Conservation (phyloP, 2,797 vertebrate species). For the Phrynocephalus guinanensis region DNA sequence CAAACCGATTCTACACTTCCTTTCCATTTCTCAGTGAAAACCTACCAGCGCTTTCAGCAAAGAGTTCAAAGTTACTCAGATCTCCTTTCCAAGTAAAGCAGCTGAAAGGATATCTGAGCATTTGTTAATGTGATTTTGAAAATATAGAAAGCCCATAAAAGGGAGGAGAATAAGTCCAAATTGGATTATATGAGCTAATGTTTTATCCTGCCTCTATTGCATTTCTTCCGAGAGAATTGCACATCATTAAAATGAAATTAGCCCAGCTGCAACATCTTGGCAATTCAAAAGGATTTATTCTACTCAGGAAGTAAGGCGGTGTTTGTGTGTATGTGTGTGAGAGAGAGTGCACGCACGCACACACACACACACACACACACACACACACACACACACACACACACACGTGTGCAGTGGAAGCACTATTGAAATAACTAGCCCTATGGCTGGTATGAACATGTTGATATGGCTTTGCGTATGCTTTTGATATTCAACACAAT, state of each 20-base stretch:
- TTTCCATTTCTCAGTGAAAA: conserved; percentile 28
- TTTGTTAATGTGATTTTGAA: conserved; percentile 48
- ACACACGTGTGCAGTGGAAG: background rate
- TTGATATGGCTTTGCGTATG: background rate
- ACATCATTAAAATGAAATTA: conserved; percentile 30
- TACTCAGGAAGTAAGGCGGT: background rate
- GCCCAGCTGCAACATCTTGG: background rate
- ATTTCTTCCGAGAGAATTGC: conserved; percentile 9
- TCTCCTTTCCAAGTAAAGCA: conserved; percentile 21
- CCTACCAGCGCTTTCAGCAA: conserved; percentile 31
- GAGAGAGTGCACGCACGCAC: too few species aligned
- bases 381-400: too few species aligned
- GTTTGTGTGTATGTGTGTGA: too few species aligned
- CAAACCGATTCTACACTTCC: conserved; percentile 37
- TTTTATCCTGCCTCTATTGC: conserved; percentile 36
- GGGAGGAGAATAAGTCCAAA: conserved; percentile 36
- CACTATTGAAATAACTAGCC: background rate
- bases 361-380: too few species aligned
- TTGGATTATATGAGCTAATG: background rate
- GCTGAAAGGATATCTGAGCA: conserved; percentile 37
- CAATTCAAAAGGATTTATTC: background rate
- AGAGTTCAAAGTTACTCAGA: conserved; percentile 51
- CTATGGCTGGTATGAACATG: background rate
- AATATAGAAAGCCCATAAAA: conserved; percentile 42
- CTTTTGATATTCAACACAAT: conserved; percentile 37